Evolutionary conservation across 2,888 invertebrate species (phyloP).

Genomic region (Metellina segmentata): DNA sequence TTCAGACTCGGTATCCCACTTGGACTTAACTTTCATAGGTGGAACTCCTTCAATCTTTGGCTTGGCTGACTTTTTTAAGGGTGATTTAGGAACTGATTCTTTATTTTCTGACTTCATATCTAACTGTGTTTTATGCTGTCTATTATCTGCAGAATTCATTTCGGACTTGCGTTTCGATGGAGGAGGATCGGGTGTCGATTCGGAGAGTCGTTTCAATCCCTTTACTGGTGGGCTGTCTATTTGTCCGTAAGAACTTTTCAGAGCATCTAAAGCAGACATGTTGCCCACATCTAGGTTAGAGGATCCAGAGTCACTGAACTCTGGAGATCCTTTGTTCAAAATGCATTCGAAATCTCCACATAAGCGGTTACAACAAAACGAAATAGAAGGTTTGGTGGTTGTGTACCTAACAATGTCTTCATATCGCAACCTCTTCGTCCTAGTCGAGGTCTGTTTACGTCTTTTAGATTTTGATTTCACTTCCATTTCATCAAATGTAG

Average conservation of each 20-base stretch:
- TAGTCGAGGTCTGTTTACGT: background rate
- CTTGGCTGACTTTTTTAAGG: background rate
- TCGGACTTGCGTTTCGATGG: constrained; percentile 1
- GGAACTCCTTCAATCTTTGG: background rate
- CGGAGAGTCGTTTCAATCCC: background rate
- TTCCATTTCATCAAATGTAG: background rate
- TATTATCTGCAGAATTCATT: background rate
- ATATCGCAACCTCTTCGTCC: background rate
- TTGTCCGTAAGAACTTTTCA: constrained; percentile 56
- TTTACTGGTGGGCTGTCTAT: constrained; percentile 26
- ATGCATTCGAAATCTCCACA: constrained; percentile 50
- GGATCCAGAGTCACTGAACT: background rate
- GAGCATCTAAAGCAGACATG: constrained; percentile 60
- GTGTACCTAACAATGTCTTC: constrained; percentile 57
- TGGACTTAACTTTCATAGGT: constrained; percentile 63
- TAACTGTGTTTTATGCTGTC: background rate
- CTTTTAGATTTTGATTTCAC: constrained; percentile 15
- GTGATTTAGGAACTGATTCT: background rate
- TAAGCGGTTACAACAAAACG: constrained; percentile 66
- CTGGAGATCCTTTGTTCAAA: background rate
- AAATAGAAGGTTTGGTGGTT: constrained; percentile 46
- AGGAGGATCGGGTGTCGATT: background rate
- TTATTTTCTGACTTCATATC: background rate
- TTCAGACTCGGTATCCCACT: constrained; percentile 76
- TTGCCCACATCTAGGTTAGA: constrained; percentile 7